Evolutionary conservation across 2,113 vertebrate genomes (phyloP).

Genomic region (Aepyceros melampus): DNA sequence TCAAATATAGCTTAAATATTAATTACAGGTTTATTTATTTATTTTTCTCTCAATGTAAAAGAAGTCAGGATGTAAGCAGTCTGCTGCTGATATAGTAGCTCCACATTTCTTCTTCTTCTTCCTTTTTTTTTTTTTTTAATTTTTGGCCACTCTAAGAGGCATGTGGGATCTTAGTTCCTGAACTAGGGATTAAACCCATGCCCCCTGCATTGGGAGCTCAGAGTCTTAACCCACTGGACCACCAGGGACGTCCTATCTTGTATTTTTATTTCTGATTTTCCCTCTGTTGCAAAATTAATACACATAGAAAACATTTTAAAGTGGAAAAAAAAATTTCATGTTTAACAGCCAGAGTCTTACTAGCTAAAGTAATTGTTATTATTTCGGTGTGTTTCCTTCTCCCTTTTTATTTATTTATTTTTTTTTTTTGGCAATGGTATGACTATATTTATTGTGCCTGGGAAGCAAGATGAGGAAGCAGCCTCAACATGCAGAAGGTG

Average conservation of each 20-base stretch:
- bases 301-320: background rate
- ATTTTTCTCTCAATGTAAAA: background rate
- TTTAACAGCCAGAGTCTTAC: background rate
- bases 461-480: conserved; percentile 25
- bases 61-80: background rate
- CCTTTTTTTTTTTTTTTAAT: background rate
- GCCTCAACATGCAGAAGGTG: background rate
- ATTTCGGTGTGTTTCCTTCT: background rate
- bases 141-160: background rate
- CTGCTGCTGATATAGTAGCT: background rate
- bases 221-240: background rate
- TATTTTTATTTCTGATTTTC: conserved; percentile 6
- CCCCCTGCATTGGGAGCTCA: background rate
- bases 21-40: background rate
- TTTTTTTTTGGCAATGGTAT: background rate
- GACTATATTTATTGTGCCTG: conserved; percentile 61
- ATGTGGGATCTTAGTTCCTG: background rate
- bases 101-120: background rate
- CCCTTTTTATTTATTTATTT: background rate
- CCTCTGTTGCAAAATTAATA: background rate
- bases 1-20: background rate
- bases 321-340: background rate
- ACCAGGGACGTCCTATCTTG: background rate
- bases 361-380: background rate
- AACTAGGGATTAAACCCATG: background rate